Conservation (phyloP, 1,140 invertebrate genomes). For the Palaemon carinicauda region DNA sequence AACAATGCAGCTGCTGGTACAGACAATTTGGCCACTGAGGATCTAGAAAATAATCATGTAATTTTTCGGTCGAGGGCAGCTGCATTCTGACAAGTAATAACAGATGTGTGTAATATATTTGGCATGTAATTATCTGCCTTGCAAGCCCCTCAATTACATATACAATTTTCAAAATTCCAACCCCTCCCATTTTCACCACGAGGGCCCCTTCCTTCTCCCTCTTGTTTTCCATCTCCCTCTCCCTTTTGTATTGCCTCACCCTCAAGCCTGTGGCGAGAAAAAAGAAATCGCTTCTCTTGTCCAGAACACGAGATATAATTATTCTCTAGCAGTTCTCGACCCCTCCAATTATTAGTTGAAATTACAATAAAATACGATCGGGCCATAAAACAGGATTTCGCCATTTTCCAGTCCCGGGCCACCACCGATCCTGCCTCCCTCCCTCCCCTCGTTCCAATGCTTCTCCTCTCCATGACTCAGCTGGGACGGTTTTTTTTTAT, state of each 20-base stretch:
- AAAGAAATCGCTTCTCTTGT: not conserved
- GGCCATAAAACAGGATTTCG: slow-evolving; percentile 22
- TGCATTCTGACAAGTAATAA: too few species aligned
- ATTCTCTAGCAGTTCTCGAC: not conserved
- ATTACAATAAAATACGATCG: slow-evolving; percentile 19
- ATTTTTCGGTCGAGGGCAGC: too few species aligned
- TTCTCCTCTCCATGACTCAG: too few species aligned
- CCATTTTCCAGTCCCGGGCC: not conserved
- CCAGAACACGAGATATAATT: not conserved
- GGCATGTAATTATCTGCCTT: not conserved
- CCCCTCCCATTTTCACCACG: not conserved
- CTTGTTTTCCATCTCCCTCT: not conserved
- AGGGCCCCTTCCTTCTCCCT: not conserved
- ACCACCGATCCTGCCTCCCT: not conserved
- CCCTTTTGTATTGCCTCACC: not conserved
- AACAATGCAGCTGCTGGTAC: too few species aligned
- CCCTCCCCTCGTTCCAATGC: too few species aligned
- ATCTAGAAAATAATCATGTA: too few species aligned
- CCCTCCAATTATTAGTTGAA: slow-evolving; percentile 18
- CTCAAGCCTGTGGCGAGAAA: too few species aligned
- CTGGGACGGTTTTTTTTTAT: too few species aligned
- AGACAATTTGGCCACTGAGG: too few species aligned
- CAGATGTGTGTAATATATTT: too few species aligned
- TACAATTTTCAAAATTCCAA: not conserved
- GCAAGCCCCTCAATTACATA: not conserved